These are phyloP conservation scores for Coptodon rendalli DNA, from an alignment of 2,113 vertebrate species.

Conservation along the genomic window DNA sequence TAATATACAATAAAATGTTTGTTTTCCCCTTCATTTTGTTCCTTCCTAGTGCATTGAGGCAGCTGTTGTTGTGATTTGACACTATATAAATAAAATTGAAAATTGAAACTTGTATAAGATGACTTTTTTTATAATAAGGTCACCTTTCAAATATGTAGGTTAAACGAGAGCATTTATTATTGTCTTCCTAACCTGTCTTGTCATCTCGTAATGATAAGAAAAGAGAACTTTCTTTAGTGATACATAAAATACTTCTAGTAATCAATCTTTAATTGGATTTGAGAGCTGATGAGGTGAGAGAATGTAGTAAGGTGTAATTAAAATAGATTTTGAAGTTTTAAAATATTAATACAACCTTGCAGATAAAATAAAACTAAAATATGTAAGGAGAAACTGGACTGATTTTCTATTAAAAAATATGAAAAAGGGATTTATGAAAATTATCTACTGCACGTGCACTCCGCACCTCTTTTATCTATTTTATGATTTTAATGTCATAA, in stretches of 20 bases:
- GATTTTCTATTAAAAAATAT: background rate
- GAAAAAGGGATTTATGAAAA: background rate
- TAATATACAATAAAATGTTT: background rate
- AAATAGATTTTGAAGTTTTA: slow-evolving; percentile 14
- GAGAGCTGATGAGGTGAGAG: slow-evolving; percentile 14
- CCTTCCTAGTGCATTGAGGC: background rate
- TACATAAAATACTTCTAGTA: background rate
- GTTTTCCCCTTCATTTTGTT: background rate
- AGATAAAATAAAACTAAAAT: background rate
- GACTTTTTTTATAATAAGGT: background rate
- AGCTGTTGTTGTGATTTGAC: background rate
- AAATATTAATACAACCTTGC: slow-evolving; percentile 15
- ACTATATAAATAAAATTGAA: background rate
- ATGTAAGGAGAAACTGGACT: background rate
- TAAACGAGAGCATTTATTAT: background rate
- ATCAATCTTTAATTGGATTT: slow-evolving; percentile 17
- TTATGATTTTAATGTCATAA: background rate
- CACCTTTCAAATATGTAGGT: background rate
- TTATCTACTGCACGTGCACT: background rate
- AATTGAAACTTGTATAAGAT: background rate
- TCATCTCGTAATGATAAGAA: background rate
- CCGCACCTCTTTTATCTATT: background rate
- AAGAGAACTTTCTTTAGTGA: background rate
- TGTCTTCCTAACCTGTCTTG: background rate
- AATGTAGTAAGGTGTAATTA: background rate